Evolutionary conservation across 1,140 invertebrate species (phyloP), one percentile per base, ranked within the genome.

Genomic region (Drosophila subpulchrella): DNA sequence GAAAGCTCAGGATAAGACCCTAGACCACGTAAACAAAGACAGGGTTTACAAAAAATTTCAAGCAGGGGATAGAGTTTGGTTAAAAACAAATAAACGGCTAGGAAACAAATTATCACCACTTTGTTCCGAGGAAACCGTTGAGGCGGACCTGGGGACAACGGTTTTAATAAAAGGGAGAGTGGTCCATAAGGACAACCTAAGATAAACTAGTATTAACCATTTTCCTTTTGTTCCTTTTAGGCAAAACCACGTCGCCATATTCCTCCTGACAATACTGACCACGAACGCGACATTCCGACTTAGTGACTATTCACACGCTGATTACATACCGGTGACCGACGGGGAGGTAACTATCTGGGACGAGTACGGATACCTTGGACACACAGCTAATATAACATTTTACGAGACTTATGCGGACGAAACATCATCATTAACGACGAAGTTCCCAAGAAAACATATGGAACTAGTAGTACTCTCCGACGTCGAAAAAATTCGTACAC

Each of bases 41-140:
- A 46, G 44, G 5, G 5, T 4, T 7, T 24, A 44, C 11, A 46
- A 24, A n/a, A n/a, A 2, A 2, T 46, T 12, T 12, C 10, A 24
- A 4, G 44, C 12, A 20, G 20, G 44, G 10, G 44, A 17, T 4
- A 15, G 8, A 13, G 41, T 42, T 15, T 42, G n/a, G n/a, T 4
- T 42, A 42, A 42, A 46, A 46, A 13, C 17, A 20, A 46, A 46
- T 24, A n/a, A n/a, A n/a, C n/a, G n/a, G n/a, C n/a, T n/a, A n/a
- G n/a, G n/a, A n/a, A n/a, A n/a, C n/a, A n/a, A n/a, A n/a, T n/a
- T n/a, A n/a, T n/a, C n/a, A n/a, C n/a, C n/a, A n/a, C n/a, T n/a
- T n/a, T n/a, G n/a, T n/a, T n/a, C n/a, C n/a, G n/a, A n/a, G n/a
- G 20, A 24, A 12, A 20, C 17, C 15, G 17, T 44, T 8, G 41